Evolutionary conservation across 2,797 vertebrate species (phyloP).

Genomic region (Helarctos malayanus): DNA sequence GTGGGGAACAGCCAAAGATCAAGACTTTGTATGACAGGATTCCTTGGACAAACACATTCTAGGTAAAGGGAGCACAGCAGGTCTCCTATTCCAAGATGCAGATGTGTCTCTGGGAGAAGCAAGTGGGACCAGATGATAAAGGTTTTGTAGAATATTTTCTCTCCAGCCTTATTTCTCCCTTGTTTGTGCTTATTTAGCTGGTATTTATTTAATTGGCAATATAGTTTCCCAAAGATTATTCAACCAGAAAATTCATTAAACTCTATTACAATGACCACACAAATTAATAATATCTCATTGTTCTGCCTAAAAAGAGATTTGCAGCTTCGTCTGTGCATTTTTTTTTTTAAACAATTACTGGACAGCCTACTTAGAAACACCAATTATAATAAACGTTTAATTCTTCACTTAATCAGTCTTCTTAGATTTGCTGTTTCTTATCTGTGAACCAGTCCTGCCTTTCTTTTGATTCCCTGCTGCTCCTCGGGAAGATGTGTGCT

Average conservation of each 20-base stretch:
- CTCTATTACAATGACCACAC: slow-evolving; percentile 38
- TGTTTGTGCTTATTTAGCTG: slow-evolving; percentile 67
- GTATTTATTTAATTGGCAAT: slow-evolving; percentile 72
- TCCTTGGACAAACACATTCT: background rate
- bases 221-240: slow-evolving; percentile 74
- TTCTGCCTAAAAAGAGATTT: background rate
- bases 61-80: rapidly evolving
- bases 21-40: background rate
- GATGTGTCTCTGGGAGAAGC: background rate
- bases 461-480: background rate
- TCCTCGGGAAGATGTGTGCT: slow-evolving; percentile 47
- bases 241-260: slow-evolving; percentile 78
- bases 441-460: background rate
- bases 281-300: slow-evolving; percentile 74
- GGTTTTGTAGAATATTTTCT: background rate
- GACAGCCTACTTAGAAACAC: slow-evolving; percentile 46
- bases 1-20: background rate
- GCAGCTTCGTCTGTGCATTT: background rate
- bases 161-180: background rate
- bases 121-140: background rate
- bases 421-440: slow-evolving; percentile 60
- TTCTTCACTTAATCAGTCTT: slow-evolving; percentile 71
- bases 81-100: background rate
- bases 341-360: slow-evolving; percentile 56
- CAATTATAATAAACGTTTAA: slow-evolving; percentile 66